Evolutionary conservation across 2,113 vertebrate genomes (phyloP).

Genomic region (Phasianus colchicus): DNA sequence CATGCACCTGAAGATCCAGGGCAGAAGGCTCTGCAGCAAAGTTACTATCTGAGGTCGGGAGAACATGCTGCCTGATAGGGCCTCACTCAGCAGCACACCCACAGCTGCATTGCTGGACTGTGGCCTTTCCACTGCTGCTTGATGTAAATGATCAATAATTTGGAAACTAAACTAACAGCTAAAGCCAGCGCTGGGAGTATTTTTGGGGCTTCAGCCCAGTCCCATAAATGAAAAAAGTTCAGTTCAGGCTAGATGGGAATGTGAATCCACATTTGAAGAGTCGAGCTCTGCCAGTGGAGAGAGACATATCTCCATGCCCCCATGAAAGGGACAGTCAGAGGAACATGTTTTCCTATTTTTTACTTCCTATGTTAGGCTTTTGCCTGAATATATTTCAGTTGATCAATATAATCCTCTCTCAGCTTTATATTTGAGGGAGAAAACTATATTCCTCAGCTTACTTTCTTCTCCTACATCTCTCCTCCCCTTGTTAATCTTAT

Average conservation of each 20-base stretch:
- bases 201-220: background rate
- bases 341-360: background rate
- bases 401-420: background rate
- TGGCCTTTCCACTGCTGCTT: background rate
- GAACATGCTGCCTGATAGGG: background rate
- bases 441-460: background rate
- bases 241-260: background rate
- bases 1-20: background rate
- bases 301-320: background rate
- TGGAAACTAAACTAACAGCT: background rate
- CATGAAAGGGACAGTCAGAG: background rate
- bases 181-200: background rate
- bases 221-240: rapidly evolving
- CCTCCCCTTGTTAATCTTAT: rapidly evolving
- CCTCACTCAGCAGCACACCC: no score
- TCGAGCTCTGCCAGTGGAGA: background rate
- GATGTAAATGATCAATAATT: rapidly evolving
- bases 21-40: background rate
- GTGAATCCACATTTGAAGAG: background rate
- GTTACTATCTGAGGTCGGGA: background rate
- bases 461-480: background rate
- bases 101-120: background rate
- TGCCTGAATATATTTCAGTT: background rate
- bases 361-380: background rate
- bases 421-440: background rate